Base-by-base conservation (phyloP, 2,888 invertebrate species). In the Zootermopsis nevadensis region DNA sequence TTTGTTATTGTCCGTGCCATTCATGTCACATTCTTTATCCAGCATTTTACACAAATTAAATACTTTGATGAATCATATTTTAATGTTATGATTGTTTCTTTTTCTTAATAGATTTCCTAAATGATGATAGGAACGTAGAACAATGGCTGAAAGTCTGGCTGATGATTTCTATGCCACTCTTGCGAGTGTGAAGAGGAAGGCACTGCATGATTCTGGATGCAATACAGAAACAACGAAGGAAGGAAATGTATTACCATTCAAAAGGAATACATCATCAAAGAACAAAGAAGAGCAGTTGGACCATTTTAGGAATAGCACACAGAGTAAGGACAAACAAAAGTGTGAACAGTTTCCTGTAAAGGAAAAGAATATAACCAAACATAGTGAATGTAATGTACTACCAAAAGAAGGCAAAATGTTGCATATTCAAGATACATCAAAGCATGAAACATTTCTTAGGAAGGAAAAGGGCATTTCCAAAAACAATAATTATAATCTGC, bases 71-170 rank as follows among this genome's bases (percentile, higher is more conserved):
- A 0, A 42, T 42, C 12, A 15, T 19, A 19, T 48, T 0, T 15
- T 48, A 19, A 1, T 19, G 3, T 19, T 15, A 48, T 48, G 48
- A 12, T 48, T 48, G 48, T 48, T 48, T 48, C 12, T 19, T 1
- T 48, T 3, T 48, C 19, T 48, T 48, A 48, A 48, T 15, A 48
- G 48, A 48, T 6, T 48, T 19, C 48, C 48, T 15, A 15, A 48
- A 48, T 15, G 7, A 19, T 48, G 15, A 48, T 48, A 27, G 27
- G n/a, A n/a, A 30, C 12, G 30, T 0, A 2, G 19, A 69, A 69
- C 30, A 22, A 74, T 74, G 74, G 35, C 74, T 33, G 35, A 74
- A 38, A 74, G 74, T 38, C 19, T 74, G 33, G 74, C 38, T 38
- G 74, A 74, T 74, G 74, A 38, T 38, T 24, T 74, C 7, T 74